Percentiles rank a stretch among this genome's conserved stretches.
These are phyloP conservation scores for Achroia grisella DNA, from an alignment of 1,140 invertebrate genomes.

Conservation along the genomic window DNA sequence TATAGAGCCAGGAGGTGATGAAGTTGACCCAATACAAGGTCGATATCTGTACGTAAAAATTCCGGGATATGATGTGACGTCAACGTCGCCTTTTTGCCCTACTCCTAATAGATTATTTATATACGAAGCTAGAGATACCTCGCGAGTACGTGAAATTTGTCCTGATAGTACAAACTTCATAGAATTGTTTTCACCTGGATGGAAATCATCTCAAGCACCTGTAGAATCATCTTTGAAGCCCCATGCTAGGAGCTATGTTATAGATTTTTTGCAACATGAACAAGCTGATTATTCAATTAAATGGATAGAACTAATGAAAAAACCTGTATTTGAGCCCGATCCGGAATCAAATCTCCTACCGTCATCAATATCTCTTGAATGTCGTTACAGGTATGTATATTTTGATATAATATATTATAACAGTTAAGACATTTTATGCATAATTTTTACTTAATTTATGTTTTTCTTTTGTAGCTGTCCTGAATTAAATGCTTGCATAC, in stretches of 20 bases:
- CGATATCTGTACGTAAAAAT: conserved; percentile 83
- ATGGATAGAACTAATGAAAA: conserved; percentile 86
- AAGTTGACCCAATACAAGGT: conserved; percentile 73
- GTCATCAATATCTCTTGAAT: conserved; percentile 77
- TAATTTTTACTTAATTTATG: conserved; percentile 4
- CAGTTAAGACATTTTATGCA: background rate
- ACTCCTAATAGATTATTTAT: conserved; percentile 84
- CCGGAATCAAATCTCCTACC: conserved; percentile 74
- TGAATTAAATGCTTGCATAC: conserved; percentile 92
- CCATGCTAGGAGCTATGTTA: conserved; percentile 79
- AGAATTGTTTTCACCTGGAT: conserved; percentile 84
- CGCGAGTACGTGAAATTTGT: conserved; percentile 78
- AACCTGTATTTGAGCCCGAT: conserved; percentile 74
- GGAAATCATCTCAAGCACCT: conserved; percentile 74
- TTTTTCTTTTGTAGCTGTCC: conserved; percentile 78
- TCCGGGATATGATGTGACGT: conserved; percentile 76
- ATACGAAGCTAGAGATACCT: conserved; percentile 78
- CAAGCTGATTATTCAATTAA: conserved; percentile 81
- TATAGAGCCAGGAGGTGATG: conserved; percentile 79
- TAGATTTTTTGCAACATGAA: conserved; percentile 82
- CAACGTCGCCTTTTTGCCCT: conserved; percentile 75
- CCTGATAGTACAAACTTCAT: conserved; percentile 74
- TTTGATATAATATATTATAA: background rate
- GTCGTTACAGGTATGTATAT: conserved; percentile 78
- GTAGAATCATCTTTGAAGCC: conserved; percentile 71